phyloP scores from a whole-genome alignment of 2,888 invertebrate genomes.

The Caenorhabditis drosophilae region DNA sequence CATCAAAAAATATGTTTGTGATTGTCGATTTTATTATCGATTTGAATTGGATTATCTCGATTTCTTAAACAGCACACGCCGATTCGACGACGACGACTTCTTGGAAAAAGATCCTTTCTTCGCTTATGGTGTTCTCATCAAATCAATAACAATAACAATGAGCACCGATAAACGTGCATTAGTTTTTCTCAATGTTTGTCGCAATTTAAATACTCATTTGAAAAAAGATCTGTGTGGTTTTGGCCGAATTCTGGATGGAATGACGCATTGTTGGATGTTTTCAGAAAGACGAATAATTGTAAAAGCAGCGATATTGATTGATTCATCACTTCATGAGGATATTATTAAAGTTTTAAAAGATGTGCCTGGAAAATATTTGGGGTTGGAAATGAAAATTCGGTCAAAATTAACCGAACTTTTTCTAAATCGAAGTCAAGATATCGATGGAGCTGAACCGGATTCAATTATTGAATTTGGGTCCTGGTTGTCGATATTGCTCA shows the following conservation, averaged over 20 bases:
- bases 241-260: constrained; percentile 19
- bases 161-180: constrained; percentile 17
- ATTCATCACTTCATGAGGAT: constrained; percentile 10
- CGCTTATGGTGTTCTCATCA: constrained; percentile 24
- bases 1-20: constrained; percentile 17
- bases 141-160: constrained; percentile 31
- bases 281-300: constrained; percentile 25
- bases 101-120: constrained; percentile 25
- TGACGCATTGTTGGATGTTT: constrained; percentile 24
- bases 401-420: constrained; percentile 27
- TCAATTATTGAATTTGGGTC: constrained; percentile 28
- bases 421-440: constrained; percentile 23
- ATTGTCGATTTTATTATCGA: constrained; percentile 16
- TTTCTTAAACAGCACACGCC: constrained; percentile 19
- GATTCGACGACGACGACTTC: constrained; percentile 26
- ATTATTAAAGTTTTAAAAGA: constrained; percentile 14
- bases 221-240: constrained; percentile 21
- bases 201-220: constrained; percentile 17
- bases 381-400: constrained; percentile 27
- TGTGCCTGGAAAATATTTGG: constrained; percentile 9
- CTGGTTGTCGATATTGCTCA: constrained; percentile 24
- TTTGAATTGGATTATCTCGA: constrained; percentile 24
- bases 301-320: constrained; percentile 34
- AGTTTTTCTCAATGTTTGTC: constrained; percentile 35
- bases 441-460: constrained; percentile 16